phyloP scores from a whole-genome alignment of 2,797 vertebrate genomes.

The Takifugu rubripes region DNA sequence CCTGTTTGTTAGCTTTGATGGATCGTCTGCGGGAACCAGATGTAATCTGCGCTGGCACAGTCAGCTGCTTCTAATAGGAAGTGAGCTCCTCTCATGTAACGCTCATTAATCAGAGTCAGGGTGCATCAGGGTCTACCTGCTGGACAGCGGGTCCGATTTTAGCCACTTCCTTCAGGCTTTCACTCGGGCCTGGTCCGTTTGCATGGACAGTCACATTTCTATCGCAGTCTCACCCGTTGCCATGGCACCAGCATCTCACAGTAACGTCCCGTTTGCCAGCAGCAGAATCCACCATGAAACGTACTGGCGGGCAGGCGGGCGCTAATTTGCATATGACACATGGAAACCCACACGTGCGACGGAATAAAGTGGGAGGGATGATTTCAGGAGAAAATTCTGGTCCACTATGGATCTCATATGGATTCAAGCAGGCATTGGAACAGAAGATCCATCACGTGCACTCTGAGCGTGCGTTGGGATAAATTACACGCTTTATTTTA shows the following conservation, averaged over 20 bases:
- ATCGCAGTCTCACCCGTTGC: constrained; percentile 52
- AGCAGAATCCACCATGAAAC: constrained; percentile 21
- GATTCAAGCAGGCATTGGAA: too few species aligned
- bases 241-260: constrained; percentile 44
- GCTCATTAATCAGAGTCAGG: constrained; percentile 2
- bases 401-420: too few species aligned
- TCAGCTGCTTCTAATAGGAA: background rate
- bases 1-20: background rate
- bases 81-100: background rate
- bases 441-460: too few species aligned
- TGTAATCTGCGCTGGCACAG: background rate
- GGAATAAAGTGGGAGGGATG: background rate
- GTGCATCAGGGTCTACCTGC: constrained; percentile 5
- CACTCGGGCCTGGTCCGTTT: constrained; percentile 39
- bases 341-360: constrained; percentile 5
- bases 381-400: too few species aligned
- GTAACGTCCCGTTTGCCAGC: constrained; percentile 28
- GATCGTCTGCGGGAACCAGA: background rate
- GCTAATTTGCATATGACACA: constrained; percentile 44
- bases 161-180: constrained; percentile 6
- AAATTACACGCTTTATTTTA: too few species aligned
- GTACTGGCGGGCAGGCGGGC: constrained; percentile 25
- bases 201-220: constrained; percentile 34
- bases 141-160: background rate
- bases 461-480: too few species aligned